These are phyloP conservation scores for Cistogaster globosa DNA, from an alignment of 2,888 invertebrate species.

Conservation along the genomic window DNA sequence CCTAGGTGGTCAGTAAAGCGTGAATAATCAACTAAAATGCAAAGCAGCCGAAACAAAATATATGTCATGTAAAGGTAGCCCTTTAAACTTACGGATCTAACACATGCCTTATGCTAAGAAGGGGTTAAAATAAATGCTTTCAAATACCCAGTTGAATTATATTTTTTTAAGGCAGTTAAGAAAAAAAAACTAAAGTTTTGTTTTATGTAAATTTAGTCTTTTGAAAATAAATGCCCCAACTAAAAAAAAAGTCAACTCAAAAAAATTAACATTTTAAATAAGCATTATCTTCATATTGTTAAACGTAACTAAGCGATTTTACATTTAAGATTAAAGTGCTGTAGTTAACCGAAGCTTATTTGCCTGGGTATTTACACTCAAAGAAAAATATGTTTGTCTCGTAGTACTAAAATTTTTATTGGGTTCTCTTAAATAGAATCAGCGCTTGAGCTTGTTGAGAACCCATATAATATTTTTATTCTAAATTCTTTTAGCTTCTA, in stretches of 20 bases:
- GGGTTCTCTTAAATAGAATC: no score
- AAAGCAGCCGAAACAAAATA: slow-evolving; percentile 36
- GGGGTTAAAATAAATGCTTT: slow-evolving; percentile 29
- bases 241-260: not conserved
- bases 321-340: slow-evolving; percentile 46
- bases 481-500: no score
- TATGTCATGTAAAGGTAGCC: not conserved
- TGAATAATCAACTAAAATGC: slow-evolving; percentile 76
- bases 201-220: slow-evolving; percentile 55
- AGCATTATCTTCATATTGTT: not conserved
- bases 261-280: slow-evolving; percentile 50
- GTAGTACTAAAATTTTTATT: no score
- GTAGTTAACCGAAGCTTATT: slow-evolving; percentile 23
- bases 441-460: no score
- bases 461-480: no score
- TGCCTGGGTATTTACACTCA: not conserved
- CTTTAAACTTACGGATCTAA: not conserved
- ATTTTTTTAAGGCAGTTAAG: not conserved
- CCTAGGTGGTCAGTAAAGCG: slow-evolving; percentile 81
- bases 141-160: not conserved
- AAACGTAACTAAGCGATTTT: slow-evolving; percentile 38
- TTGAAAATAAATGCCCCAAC: slow-evolving; percentile 6
- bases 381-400: no score
- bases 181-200: slow-evolving; percentile 26
- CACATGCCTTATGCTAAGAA: slow-evolving; percentile 26